Evolutionary conservation across 2,113 vertebrate genomes (phyloP), one percentile per base, ranked within the genome.

Genomic region (Anoplopoma fimbria): DNA sequence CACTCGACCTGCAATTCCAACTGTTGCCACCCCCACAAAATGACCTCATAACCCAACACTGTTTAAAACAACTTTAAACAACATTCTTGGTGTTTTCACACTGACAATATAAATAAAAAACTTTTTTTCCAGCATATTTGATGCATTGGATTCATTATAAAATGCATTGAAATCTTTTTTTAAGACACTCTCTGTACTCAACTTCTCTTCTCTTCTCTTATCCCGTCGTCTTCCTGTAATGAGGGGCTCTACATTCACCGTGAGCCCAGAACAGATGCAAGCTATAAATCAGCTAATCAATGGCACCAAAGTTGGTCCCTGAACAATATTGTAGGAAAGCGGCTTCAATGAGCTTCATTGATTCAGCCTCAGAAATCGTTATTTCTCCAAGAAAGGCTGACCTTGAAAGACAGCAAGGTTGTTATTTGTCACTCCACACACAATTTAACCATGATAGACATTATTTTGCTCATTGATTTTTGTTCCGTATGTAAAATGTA

Each of bases 281-380:
- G 82, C 47, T 36, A 91, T 93, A 89, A 92, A 93, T 91, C 79
- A 88, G 81, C 83, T 82, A 83, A 91, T 94, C 93, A 92, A 90
- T 92, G 87, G 87, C 78, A 85, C 82, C 81, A 76, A 90, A 92
- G 91, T 92, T 85, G 84, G 89, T 92, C 87, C 86, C 89, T 74
- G 65, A 88, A 92, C 91, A 92, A 91, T 90, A 91, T 84, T 88
- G 91, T 84, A 88, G 89, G 84, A 90, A 89, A 94, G 86, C 19
- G 51, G 77, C 84, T 69, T 91, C 74, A 93, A 88, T 91, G 88
- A 90, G 87, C 79, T 65, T 87, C 57, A 92, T 93, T 93, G 93
- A 95, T 93, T 92, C 61, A 29, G 68, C 86, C 91, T 88, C 81
- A 87, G 75, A 81, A 88, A 92, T 92, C 82, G 45, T 89, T 93